Conservation (phyloP, 2,888 invertebrate species). For the Drosophila longiperda region DNA sequence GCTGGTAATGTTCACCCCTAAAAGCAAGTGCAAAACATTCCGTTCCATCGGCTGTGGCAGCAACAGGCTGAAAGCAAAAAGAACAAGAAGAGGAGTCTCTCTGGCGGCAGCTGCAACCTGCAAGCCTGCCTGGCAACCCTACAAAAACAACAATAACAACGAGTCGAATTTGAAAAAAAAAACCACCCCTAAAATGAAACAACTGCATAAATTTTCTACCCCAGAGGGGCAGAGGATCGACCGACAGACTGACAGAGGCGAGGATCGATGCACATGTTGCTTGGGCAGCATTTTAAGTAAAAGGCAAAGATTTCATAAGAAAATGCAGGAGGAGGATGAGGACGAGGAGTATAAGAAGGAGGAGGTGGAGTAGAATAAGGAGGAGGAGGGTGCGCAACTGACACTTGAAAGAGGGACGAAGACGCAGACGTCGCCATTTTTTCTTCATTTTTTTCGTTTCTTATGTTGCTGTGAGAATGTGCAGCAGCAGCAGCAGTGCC, state of each 20-base stretch:
- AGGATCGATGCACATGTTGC: slow-evolving; percentile 71
- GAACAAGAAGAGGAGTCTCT: slow-evolving; percentile 6
- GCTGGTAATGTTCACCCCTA: slow-evolving; percentile 57
- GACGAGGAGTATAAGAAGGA: slow-evolving; percentile 19
- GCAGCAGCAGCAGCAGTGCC: slow-evolving; percentile 45
- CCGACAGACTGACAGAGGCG: slow-evolving; percentile 38
- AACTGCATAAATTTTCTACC: slow-evolving; percentile 74
- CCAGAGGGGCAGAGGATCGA: slow-evolving; percentile 51
- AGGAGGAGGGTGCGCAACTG: slow-evolving; percentile 57
- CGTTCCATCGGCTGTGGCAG: slow-evolving; percentile 18
- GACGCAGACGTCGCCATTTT: slow-evolving; percentile 67
- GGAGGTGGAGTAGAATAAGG: slow-evolving; percentile 11
- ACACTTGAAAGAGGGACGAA: slow-evolving; percentile 62
- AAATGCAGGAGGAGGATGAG: slow-evolving; percentile 32
- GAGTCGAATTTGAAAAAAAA: slow-evolving; percentile 27
- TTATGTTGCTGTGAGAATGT: slow-evolving; percentile 26
- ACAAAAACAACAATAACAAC: slow-evolving; percentile 12
- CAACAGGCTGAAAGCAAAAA: slow-evolving; percentile 48
- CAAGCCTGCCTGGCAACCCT: slow-evolving; percentile 55
- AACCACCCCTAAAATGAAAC: slow-evolving; percentile 74
- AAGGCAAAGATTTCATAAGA: slow-evolving; percentile 75
- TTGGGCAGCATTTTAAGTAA: slow-evolving; percentile 52
- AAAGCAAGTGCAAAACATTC: slow-evolving; percentile 48
- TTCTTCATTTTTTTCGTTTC: slow-evolving; percentile 1
- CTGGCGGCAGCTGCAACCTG: slow-evolving; percentile 73